A percentile compares a stretch with the other conserved stretches of the same genome.
Conservation (phyloP, 2,888 invertebrate genomes). For the Perdita meconis region DNA sequence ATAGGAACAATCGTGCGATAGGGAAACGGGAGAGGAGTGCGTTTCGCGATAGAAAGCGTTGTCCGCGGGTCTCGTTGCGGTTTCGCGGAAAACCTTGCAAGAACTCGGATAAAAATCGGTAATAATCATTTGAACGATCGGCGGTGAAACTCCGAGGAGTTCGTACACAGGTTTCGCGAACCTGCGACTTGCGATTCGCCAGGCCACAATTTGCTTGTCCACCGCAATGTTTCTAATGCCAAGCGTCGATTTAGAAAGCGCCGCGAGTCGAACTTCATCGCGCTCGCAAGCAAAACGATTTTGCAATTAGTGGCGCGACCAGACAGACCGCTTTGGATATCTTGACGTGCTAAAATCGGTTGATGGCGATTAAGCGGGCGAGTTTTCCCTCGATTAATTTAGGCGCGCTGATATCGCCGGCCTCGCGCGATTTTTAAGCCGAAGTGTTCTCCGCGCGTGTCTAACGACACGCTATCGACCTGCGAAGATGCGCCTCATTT, state of each 20-base stretch:
- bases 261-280: slow-evolving; percentile 12
- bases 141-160: slow-evolving; percentile 6
- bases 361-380: slow-evolving; percentile 16
- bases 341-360: slow-evolving; percentile 18
- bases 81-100: slow-evolving; percentile 41
- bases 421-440: background rate
- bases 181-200: slow-evolving; percentile 19
- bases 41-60: slow-evolving; percentile 51
- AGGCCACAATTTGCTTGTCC: slow-evolving; percentile 43
- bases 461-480: slow-evolving; percentile 29
- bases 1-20: slow-evolving; percentile 49
- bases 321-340: background rate
- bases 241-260: slow-evolving; percentile 54
- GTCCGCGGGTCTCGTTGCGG: slow-evolving; percentile 16
- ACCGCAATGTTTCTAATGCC: slow-evolving; percentile 33
- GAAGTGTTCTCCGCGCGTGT: background rate
- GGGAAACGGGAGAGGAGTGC: slow-evolving; percentile 14
- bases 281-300: slow-evolving; percentile 49
- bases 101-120: slow-evolving; percentile 4
- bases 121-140: slow-evolving; percentile 18
- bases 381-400: slow-evolving; percentile 7
- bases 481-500: slow-evolving; percentile 42
- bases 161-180: slow-evolving; percentile 11
- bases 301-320: slow-evolving; percentile 61
- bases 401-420: background rate